phyloP scores from a whole-genome alignment of 2,797 vertebrate genomes.

The Acipenser transmontanus region DNA sequence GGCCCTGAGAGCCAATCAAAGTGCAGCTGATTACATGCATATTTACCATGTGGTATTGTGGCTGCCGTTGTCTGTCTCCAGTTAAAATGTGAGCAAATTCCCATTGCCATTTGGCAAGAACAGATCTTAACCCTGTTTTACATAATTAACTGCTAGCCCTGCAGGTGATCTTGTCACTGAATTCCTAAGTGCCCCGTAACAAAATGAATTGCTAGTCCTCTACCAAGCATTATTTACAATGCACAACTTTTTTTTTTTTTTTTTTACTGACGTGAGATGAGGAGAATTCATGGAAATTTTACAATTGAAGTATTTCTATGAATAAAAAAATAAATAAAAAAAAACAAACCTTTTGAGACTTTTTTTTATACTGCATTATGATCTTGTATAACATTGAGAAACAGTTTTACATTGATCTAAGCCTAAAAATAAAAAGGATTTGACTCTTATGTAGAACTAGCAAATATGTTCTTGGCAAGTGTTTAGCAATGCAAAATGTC shows the following conservation, averaged over 20 bases:
- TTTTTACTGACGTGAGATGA: slow-evolving; percentile 14
- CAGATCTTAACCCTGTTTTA: slow-evolving; percentile 4
- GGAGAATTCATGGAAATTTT: neutral
- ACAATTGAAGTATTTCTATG: slow-evolving; percentile 25
- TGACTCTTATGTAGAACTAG: no score
- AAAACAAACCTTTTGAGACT: slow-evolving; percentile 26
- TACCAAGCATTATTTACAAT: slow-evolving; percentile 14
- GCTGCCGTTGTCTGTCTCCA: neutral
- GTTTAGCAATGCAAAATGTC: no score
- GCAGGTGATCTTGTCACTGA: neutral
- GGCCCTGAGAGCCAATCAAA: neutral
- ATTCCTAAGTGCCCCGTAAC: slow-evolving; percentile 7
- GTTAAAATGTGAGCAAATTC: slow-evolving; percentile 3
- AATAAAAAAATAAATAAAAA: slow-evolving; percentile 35
- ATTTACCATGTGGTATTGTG: slow-evolving; percentile 1
- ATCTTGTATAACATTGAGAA: no score
- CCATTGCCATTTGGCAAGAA: neutral
- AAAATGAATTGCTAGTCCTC: slow-evolving; percentile 14
- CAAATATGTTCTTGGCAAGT: no score
- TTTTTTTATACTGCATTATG: slow-evolving; percentile 38
- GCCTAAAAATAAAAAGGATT: no score
- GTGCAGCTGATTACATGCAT: slow-evolving; percentile 12
- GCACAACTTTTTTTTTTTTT: neutral
- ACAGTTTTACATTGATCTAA: no score
- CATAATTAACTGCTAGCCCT: slow-evolving; percentile 8